These are phyloP conservation scores for Scaptodrosophila lebanonensis DNA, from an alignment of 1,140 invertebrate genomes.

Conservation along the genomic window DNA sequence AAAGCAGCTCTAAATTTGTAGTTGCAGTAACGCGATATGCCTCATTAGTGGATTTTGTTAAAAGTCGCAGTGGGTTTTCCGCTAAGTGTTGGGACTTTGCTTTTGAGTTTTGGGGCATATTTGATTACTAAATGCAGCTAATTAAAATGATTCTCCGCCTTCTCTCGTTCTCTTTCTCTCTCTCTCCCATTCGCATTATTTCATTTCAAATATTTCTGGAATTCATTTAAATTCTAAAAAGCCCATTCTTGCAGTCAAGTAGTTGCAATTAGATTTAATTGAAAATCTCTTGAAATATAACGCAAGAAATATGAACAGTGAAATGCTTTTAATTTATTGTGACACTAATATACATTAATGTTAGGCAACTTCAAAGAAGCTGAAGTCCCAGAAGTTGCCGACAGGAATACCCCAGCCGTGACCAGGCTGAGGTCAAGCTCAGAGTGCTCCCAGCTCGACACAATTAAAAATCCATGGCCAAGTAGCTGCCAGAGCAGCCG, in stretches of 20 bases:
- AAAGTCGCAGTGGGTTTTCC: not conserved
- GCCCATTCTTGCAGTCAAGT: too few species aligned
- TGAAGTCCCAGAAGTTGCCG: conserved; percentile 9
- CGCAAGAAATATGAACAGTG: conserved; percentile 66
- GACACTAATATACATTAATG: conserved; percentile 75
- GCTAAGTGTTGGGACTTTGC: conserved; percentile 1
- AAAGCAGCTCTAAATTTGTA: conserved; percentile 21
- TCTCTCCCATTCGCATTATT: too few species aligned
- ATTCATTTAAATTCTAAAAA: too few species aligned
- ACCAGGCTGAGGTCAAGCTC: too few species aligned
- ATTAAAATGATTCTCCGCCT: conserved; percentile 48
- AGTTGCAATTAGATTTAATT: conserved; percentile 69
- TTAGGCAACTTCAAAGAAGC: conserved; percentile 53
- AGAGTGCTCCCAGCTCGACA: too few species aligned
- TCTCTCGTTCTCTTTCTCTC: too few species aligned
- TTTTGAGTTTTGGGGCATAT: conserved; percentile 25
- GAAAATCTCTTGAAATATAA: conserved; percentile 16
- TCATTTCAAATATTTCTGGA: too few species aligned
- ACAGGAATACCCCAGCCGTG: too few species aligned
- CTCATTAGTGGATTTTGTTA: conserved; percentile 62
- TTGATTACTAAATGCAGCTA: conserved; percentile 48
- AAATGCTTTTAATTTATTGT: conserved; percentile 74
- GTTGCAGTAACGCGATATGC: conserved; percentile 52
- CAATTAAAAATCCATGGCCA: conserved; percentile 74
- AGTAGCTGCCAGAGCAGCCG: too few species aligned